phyloP scores from a whole-genome alignment of 2,888 invertebrate species.

The Ceraclea dissimilis region DNA sequence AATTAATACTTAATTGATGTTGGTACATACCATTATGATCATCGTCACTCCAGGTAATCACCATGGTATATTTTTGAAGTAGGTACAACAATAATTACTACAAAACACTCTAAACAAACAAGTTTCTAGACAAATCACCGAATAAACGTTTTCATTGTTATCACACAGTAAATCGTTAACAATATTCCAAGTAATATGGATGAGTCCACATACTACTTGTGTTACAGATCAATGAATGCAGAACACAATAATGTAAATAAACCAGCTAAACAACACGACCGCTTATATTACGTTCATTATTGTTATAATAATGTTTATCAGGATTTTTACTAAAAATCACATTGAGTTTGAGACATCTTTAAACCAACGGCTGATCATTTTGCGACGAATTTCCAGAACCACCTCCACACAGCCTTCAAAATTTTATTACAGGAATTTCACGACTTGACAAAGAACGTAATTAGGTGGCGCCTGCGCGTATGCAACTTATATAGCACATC shows the following conservation, averaged over 20 bases:
- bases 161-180: too few species aligned
- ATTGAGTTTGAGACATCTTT: too few species aligned
- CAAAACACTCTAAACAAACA: neutral
- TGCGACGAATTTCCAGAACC: neutral
- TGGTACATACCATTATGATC: neutral
- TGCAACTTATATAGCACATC: neutral
- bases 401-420: neutral
- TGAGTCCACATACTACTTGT: neutral
- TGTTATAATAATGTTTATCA: too few species aligned
- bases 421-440: neutral
- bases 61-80: neutral
- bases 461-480: neutral
- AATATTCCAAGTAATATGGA: neutral
- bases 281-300: too few species aligned
- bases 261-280: too few species aligned
- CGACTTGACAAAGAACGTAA: neutral
- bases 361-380: too few species aligned
- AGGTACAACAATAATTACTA: neutral
- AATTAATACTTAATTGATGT: neutral
- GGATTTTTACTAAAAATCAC: too few species aligned
- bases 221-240: neutral
- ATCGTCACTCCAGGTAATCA: neutral
- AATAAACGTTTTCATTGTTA: too few species aligned
- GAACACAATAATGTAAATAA: too few species aligned
- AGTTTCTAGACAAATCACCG: neutral